Base-by-base conservation (phyloP, 2,888 invertebrate species). In the Perizoma flavofasciatum region DNA sequence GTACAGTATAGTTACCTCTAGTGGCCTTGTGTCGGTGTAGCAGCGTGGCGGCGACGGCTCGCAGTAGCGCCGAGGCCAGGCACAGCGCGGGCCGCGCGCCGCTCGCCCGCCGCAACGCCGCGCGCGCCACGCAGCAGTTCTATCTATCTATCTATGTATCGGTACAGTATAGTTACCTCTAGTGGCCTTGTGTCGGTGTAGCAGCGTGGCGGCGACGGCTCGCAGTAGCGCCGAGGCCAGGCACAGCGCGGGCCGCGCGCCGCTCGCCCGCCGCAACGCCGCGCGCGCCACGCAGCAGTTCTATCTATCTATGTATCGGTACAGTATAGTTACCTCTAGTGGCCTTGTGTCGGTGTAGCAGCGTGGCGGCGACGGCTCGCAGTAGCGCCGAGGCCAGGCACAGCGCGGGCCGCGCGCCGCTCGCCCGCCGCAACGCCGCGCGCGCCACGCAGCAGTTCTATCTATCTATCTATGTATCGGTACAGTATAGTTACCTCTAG, bases 241-340 rank as follows among this genome's bases (percentile, higher is more conserved):
- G 69, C 88, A 88, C 33, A 87, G 80, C 61, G 86, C 82, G 63
- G 82, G 84, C 1, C 94, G 93, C 72, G 85, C 83, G 93, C 74
- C 96, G 94, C 77, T 97, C 93, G 68, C 96, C 89, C 54, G 96
- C 94, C 95, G 94, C 55, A 97, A 83, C 6, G 97, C 87, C 5
- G 96, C 95, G 96, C 98, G 98, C 0, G 97, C 88, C 9, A 97
- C 93, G 0, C 97, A 96, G 53, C 96, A 95, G 22, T 94, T 94
- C 71, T 96, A n/a, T n/a, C n/a, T n/a, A 10, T 41, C 5, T 41
- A 45, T 8, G 1, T 4, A 3, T 22, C 4, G 8, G 10, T 32
- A 41, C 9, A 45, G 44, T 7, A 32, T 46, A 33, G 22, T 22
- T 32, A 56, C 61, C 61, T 58, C 61, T 33, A 1, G 61, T 93